Base-by-base conservation (phyloP, 2,888 invertebrate genomes). In the Chirona hameri region DNA sequence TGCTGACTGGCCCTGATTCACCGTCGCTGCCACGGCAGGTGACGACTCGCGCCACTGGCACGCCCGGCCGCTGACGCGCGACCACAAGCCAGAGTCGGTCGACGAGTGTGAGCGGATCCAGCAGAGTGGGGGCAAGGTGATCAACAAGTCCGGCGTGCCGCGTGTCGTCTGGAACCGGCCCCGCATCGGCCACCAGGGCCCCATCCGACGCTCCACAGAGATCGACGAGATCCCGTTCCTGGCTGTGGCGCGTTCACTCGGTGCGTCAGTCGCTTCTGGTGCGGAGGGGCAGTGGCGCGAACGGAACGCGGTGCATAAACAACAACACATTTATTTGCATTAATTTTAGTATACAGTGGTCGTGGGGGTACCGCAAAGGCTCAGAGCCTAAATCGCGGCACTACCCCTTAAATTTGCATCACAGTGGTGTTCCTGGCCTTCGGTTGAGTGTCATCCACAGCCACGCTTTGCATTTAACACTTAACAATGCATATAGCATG, bases 111-210 rank as follows among this genome's bases (percentile, higher is more conserved):
- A 91, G 52, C 91, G 98, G 79, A 99, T 99, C 85, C 92, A 89
- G 85, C 86, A 87, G 76, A 87, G 88, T 84, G 90, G 87, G 52
- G 95, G 95, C 5, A 95, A 95, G 90, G 90, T 95, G 81, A 90
- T 93, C 87, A 88, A 89, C 81, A 93, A 93, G 87, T 90, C 92
- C 83, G 98, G 98, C 1, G 97, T 99, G 0, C 95, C 96, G 0
- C 91, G 99, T 76, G 98, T 99, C 0, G 98, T 99, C 0, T 99
- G 99, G 99, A 96, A 96, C 88, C 91, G 99, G 86, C 97, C 98
- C 0, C 90, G 94, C 57, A 91, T 93, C 69, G 95, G 95, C 18
- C 93, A 93, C 87, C 91, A 92, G 86, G 97, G 97, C 0, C 97
- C 97, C 0, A 94, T 97, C 21, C 91, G 95, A 82, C 92, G 96